Evolutionary conservation across 2,113 vertebrate species (phyloP).

Genomic region (Neolamprologus caudopunctatus): DNA sequence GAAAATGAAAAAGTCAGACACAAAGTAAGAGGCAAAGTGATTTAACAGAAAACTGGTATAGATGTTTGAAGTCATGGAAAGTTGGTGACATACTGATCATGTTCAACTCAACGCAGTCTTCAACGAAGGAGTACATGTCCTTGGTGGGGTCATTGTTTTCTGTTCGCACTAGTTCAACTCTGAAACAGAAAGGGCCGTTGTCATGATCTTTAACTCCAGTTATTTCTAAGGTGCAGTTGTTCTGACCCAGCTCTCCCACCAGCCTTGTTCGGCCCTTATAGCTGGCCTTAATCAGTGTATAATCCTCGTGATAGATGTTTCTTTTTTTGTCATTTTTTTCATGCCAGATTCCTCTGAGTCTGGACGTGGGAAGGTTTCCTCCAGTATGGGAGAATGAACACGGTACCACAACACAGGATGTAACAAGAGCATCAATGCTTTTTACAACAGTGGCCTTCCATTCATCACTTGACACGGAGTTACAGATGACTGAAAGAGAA

Average conservation of each 20-base stretch:
- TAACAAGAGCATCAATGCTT: neutral
- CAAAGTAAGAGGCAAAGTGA: neutral
- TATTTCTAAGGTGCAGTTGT: neutral
- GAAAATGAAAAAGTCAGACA: neutral
- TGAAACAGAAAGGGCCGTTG: fast-evolving
- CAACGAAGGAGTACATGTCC: conserved; percentile 42
- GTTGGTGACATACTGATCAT: conserved; percentile 22
- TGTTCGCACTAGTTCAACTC: fast-evolving
- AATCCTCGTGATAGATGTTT: too few species aligned
- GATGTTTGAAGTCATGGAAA: neutral
- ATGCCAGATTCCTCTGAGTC: conserved; percentile 46
- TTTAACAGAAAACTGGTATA: neutral
- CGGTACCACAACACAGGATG: conserved; percentile 62
- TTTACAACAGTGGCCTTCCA: conserved; percentile 23
- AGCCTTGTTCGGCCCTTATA: too few species aligned
- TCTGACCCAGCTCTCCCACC: too few species aligned
- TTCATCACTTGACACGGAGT: neutral
- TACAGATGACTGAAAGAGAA: neutral
- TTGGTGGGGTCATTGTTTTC: fast-evolving
- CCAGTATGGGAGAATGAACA: conserved; percentile 44
- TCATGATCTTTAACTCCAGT: too few species aligned
- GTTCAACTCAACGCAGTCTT: neutral
- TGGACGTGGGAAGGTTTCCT: neutral
- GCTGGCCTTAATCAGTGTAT: too few species aligned
- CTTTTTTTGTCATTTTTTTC: fast-evolving